phyloP scores from a whole-genome alignment of 1,140 invertebrate species.

The Sitobion miscanthi region DNA sequence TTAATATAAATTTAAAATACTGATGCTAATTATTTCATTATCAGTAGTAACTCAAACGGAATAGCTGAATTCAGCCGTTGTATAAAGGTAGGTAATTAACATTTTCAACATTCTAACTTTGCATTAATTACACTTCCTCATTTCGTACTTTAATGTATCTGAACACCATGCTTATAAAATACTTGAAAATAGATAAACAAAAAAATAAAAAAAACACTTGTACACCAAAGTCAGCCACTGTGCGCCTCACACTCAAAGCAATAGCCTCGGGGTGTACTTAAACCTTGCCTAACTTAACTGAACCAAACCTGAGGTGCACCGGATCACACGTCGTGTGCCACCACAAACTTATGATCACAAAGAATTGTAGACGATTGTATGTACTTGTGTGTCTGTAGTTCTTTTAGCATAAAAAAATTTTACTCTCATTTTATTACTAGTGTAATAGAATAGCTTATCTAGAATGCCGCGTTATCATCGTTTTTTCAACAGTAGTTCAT shows the following conservation, averaged over 20 bases:
- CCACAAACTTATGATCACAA: neutral
- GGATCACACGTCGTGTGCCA: neutral
- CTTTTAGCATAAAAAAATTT: no score
- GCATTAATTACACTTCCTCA: neutral
- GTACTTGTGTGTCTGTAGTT: neutral
- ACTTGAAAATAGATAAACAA: neutral
- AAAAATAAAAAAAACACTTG: neutral
- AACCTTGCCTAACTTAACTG: neutral
- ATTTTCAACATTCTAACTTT: neutral
- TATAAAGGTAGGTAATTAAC: neutral
- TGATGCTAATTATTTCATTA: neutral
- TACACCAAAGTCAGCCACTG: neutral
- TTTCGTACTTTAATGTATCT: neutral
- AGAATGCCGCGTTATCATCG: no score
- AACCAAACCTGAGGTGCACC: neutral
- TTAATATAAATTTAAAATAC: no score
- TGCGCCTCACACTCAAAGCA: neutral
- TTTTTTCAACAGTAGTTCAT: no score
- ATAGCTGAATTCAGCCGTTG: no score
- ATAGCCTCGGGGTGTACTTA: neutral
- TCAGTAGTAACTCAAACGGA: neutral
- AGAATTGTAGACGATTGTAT: neutral
- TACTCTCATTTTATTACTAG: no score
- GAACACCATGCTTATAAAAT: neutral
- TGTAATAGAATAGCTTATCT: no score